Percentiles rank a stretch among this genome's conserved stretches.
Evolutionary conservation across 2,888 invertebrate species (phyloP).

Genomic region (Norana najaformis): DNA sequence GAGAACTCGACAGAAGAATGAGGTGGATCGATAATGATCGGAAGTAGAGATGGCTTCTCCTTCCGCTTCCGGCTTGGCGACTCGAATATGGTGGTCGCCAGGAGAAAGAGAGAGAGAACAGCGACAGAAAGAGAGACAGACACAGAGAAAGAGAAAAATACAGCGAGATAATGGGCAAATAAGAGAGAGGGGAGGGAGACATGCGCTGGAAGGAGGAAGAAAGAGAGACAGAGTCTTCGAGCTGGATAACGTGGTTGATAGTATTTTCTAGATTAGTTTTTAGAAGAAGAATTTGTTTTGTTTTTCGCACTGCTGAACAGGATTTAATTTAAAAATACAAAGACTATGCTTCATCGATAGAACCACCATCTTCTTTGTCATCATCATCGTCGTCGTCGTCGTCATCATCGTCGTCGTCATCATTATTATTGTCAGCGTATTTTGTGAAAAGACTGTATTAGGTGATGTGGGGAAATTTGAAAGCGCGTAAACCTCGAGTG

Average conservation of each 20-base stretch:
- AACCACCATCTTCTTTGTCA: background rate
- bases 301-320: background rate
- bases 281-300: background rate
- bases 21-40: background rate
- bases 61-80: background rate
- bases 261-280: background rate
- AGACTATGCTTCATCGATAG: background rate
- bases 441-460: no score
- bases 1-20: background rate
- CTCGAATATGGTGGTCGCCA: background rate
- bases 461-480: no score
- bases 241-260: background rate
- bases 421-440: no score
- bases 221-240: background rate
- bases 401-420: background rate
- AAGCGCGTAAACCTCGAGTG: no score
- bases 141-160: no score
- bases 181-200: no score
- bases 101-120: no score
- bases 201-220: no score
- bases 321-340: background rate
- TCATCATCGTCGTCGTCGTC: background rate
- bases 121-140: no score
- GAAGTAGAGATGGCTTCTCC: background rate
- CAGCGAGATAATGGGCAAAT: no score